Base-by-base conservation (phyloP, 1,140 invertebrate species). In the Drosophila nikananu region DNA sequence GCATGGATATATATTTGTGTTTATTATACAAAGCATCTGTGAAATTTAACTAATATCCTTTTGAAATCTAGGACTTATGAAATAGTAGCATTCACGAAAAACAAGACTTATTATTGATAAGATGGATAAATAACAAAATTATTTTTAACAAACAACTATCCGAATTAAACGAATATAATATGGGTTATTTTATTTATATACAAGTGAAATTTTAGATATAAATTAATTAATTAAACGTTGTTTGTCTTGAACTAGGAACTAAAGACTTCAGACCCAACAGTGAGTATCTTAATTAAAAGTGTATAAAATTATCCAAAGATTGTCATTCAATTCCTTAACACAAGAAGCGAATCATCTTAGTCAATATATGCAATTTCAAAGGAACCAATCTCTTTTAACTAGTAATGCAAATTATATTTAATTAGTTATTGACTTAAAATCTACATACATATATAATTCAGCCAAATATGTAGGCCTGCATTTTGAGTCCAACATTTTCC, bases 401-500 rank as follows among this genome's bases (percentile, higher is more conserved):
- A 55, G 52, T 9, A 37, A 23, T 39, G 54, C 54, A 55, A 55
- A 55, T 39, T 17, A 55, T 39, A 21, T 75, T 49, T 46, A 21
- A 57, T 55, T 66, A 44, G 49, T 54, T 68, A n/a, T 27, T 12
- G 17, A 3, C 32, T 48, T 70, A 60, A 32, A 37, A 46, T 37
- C 48, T 71, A 61, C 46, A 25, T 59, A 19, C n/a, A 73, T 39
- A 65, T 37, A 8, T 27, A 25, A 42, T 55, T 44, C 49, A 77
- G 51, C 19, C 51, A 62, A 58, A 64, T 27, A 92, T 74, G 19
- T 80, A 60, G 0, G 78, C 86, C 25, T 76, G 51, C 73, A 92
- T 70, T 55, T 61, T 76, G 9, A 92, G 54, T 5, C 91, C 87
- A 23, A 92, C 19, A n/a, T 58, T 71, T 2, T 75, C 51, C 6